These are phyloP conservation scores for Acronicta aceris DNA, from an alignment of 2,888 invertebrate genomes.

Conservation along the genomic window DNA sequence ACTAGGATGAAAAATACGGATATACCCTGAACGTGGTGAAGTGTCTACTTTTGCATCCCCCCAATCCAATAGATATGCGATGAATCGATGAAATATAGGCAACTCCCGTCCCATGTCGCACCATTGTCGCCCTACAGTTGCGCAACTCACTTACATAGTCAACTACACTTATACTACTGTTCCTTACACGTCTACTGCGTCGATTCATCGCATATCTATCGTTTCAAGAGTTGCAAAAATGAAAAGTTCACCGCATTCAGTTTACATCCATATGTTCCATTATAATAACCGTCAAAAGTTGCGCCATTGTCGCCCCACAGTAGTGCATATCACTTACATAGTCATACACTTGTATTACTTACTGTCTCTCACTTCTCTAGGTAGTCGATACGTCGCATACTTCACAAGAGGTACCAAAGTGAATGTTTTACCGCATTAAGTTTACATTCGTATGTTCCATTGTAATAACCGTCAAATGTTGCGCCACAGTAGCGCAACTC, in stretches of 20 bases:
- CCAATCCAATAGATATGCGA: too few species aligned
- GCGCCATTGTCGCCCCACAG: not conserved
- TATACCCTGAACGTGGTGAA: too few species aligned
- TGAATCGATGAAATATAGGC: too few species aligned
- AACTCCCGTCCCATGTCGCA: not conserved
- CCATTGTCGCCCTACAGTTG: not conserved
- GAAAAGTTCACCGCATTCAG: slow-evolving; percentile 60
- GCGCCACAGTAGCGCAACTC: not conserved
- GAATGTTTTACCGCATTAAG: slow-evolving; percentile 59
- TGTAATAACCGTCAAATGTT: not conserved
- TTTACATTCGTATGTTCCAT: slow-evolving; percentile 8
- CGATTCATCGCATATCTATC: slow-evolving; percentile 43
- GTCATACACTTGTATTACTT: not conserved
- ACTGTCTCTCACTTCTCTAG: not conserved
- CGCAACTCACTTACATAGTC: not conserved
- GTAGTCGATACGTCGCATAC: slow-evolving; percentile 35
- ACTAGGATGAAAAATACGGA: too few species aligned
- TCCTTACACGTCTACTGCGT: not conserved
- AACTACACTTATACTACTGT: not conserved
- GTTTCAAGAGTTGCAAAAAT: slow-evolving; percentile 61
- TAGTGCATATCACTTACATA: not conserved
- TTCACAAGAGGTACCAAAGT: slow-evolving; percentile 61
- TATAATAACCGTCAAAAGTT: not conserved
- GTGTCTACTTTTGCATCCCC: too few species aligned
- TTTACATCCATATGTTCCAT: slow-evolving; percentile 8